Conservation (phyloP, 2,113 vertebrate genomes). For the Lontra canadensis region DNA sequence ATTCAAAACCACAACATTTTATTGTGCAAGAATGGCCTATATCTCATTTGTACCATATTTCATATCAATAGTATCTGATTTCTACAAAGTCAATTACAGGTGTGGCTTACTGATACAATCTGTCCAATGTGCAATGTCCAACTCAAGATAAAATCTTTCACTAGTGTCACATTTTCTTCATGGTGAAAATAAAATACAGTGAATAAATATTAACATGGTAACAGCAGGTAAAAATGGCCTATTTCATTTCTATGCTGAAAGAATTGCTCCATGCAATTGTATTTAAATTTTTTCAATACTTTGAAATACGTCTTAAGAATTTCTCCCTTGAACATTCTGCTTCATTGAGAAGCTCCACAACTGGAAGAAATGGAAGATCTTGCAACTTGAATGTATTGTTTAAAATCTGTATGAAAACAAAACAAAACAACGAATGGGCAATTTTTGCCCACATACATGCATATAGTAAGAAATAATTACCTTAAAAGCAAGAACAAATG, state of each 20-base stretch:
- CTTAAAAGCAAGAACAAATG: background rate
- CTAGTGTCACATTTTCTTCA: background rate
- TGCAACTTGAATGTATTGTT: background rate
- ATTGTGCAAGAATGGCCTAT: background rate
- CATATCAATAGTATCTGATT: background rate
- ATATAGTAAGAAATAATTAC: background rate
- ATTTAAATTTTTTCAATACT: background rate
- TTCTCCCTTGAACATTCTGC: background rate
- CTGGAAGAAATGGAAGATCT: background rate
- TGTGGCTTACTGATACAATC: background rate
- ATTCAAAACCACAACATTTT: background rate
- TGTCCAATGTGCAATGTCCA: background rate
- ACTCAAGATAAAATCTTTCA: background rate
- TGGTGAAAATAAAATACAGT: background rate
- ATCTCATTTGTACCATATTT: background rate
- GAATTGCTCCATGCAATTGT: background rate
- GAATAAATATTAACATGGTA: background rate
- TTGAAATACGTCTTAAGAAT: background rate
- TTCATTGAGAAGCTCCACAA: background rate
- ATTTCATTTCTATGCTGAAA: background rate
- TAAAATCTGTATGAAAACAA: background rate
- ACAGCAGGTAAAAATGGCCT: background rate
- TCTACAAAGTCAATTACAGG: background rate
- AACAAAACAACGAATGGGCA: background rate
- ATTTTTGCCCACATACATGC: background rate